Conservation (phyloP, 37 sponge, comb jelly and placozoan genomes). For the Halisarca cf. caerulea region DNA sequence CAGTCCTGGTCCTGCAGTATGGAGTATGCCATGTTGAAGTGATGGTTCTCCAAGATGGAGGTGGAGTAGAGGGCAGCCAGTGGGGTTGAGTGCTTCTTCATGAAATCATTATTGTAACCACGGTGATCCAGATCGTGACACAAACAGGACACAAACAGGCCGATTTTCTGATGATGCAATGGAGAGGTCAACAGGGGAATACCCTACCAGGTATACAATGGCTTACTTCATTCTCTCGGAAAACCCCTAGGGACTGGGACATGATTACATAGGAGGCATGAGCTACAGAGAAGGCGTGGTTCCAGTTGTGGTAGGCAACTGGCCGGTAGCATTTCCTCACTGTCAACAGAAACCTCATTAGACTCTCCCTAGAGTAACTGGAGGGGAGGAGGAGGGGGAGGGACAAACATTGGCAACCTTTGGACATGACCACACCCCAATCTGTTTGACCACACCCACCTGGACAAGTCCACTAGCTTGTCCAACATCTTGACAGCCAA, state of each 20-base stretch:
- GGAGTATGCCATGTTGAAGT: conserved; percentile 46
- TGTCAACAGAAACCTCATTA: conserved; percentile 48
- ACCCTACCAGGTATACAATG: not conserved
- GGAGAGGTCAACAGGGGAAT: not conserved
- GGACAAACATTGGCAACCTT: no score
- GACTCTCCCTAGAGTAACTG: conserved; percentile 15
- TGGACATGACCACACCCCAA: no score
- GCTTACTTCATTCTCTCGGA: conserved; percentile 59
- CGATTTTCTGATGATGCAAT: conserved; percentile 37
- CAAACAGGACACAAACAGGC: conserved; percentile 46
- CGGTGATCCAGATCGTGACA: conserved; percentile 82
- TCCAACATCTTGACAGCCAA: conserved; percentile 36
- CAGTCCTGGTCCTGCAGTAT: conserved; percentile 43
- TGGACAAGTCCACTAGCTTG: conserved; percentile 13
- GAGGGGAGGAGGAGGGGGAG: not conserved
- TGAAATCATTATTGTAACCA: conserved; percentile 64
- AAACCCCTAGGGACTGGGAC: conserved; percentile 8
- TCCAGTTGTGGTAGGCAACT: conserved; percentile 82
- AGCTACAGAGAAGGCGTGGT: conserved; percentile 77
- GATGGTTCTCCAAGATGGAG: conserved; percentile 69
- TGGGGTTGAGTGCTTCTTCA: conserved; percentile 36
- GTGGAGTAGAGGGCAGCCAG: conserved; percentile 63
- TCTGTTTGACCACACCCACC: no score
- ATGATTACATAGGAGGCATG: conserved; percentile 70
- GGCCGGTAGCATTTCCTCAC: conserved; percentile 67